Conservation (phyloP, 2,113 vertebrate species). For the Gymnobelideus leadbeateri region DNA sequence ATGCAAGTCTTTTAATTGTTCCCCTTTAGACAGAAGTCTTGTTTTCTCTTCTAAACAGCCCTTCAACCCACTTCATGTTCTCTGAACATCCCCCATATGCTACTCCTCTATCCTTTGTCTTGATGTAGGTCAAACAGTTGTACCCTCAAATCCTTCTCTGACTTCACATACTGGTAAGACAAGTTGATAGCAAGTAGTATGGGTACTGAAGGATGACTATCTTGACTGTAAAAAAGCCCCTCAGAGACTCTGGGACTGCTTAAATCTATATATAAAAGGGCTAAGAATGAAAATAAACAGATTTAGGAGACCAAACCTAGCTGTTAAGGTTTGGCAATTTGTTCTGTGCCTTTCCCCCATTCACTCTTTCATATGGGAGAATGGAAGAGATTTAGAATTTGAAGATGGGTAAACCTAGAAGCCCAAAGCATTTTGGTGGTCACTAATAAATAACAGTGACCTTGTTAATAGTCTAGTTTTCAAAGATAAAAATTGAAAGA, state of each 20-base stretch:
- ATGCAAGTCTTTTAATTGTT: not conserved
- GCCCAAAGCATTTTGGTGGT: not conserved
- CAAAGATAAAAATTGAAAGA: not conserved
- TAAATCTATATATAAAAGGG: not conserved
- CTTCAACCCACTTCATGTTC: conserved; percentile 21
- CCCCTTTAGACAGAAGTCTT: not conserved
- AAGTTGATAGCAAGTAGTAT: not conserved
- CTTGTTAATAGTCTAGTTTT: not conserved
- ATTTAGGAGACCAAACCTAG: not conserved
- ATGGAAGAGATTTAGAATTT: not conserved
- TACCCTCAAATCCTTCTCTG: not conserved
- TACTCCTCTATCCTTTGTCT: not conserved
- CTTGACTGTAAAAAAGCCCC: no score
- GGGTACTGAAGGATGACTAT: no score
- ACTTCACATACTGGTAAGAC: not conserved
- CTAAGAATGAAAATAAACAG: not conserved
- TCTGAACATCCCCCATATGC: conserved; percentile 24
- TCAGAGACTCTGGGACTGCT: no score
- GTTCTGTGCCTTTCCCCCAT: not conserved
- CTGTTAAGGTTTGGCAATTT: not conserved
- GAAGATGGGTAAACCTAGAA: not conserved
- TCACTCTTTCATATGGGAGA: not conserved
- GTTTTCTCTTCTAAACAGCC: not conserved
- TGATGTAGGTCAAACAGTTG: not conserved
- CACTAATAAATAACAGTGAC: not conserved